phyloP scores from a whole-genome alignment of 2,113 vertebrate species.

The Guaruba guarouba region DNA sequence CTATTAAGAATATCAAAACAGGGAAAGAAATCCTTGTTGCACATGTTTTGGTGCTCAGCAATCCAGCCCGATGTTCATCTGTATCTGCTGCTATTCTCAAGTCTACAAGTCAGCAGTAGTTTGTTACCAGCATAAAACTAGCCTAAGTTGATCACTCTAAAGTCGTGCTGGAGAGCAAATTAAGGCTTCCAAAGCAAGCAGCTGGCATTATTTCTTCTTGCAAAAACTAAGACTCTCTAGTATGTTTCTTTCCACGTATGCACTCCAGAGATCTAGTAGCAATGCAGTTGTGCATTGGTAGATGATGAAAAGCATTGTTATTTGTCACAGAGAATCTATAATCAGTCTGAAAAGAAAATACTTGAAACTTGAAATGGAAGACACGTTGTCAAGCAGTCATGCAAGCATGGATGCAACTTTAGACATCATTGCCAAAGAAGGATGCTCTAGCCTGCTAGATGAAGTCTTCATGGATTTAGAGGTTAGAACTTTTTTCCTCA shows the following conservation, averaged over 20 bases:
- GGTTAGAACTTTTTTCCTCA: slow-evolving; percentile 65
- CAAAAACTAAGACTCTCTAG: not conserved
- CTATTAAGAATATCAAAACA: not conserved
- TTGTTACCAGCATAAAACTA: not conserved
- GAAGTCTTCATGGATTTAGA: slow-evolving; percentile 98
- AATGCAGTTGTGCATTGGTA: not conserved
- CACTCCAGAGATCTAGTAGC: not conserved
- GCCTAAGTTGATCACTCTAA: not conserved
- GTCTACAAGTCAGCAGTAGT: not conserved
- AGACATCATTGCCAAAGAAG: slow-evolving; percentile 89
- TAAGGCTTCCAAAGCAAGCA: not conserved
- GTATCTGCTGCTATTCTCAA: not conserved
- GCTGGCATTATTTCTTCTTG: not conserved
- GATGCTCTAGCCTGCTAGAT: slow-evolving; percentile 89
- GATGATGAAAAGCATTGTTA: not conserved
- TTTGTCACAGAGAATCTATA: slow-evolving; percentile 86
- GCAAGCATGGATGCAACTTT: slow-evolving; percentile 84
- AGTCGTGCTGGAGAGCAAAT: not conserved
- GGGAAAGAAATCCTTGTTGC: not conserved
- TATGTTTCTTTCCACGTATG: not conserved
- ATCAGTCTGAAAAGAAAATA: slow-evolving; percentile 95
- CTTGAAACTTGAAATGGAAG: slow-evolving; percentile 78
- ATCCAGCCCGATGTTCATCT: not conserved
- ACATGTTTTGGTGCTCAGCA: not conserved
- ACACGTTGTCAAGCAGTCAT: slow-evolving; percentile 71